Conservation (phyloP, 2,797 vertebrate genomes). For the Sebastes flavidus region DNA sequence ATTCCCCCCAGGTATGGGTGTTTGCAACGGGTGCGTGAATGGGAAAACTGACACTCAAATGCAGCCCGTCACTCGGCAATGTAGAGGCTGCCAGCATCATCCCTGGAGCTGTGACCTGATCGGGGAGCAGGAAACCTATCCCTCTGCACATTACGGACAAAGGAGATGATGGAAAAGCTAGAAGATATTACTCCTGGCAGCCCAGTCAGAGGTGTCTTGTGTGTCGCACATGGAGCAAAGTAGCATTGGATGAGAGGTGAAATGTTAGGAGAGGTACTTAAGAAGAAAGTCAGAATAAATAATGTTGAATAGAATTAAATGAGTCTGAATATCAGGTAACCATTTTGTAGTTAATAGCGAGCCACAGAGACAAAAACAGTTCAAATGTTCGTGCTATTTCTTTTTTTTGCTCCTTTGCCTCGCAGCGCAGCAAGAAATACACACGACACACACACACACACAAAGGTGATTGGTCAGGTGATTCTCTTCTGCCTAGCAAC, state of each 20-base stretch:
- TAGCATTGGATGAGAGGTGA: neutral
- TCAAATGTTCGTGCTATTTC: neutral
- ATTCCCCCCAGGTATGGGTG: neutral
- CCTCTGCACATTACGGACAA: slow-evolving; percentile 15
- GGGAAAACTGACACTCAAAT: slow-evolving; percentile 17
- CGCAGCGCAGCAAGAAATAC: neutral
- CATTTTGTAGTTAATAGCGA: neutral
- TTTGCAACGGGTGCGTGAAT: neutral
- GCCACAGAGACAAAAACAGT: neutral
- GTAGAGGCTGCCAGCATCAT: slow-evolving; percentile 1
- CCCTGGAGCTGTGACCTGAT: slow-evolving; percentile 20
- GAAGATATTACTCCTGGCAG: slow-evolving; percentile 8
- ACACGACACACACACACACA: neutral
- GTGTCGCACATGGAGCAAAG: neutral
- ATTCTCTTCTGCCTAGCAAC: slow-evolving; percentile 22
- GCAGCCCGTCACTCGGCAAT: neutral
- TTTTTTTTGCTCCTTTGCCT: neutral
- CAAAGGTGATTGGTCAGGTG: neutral
- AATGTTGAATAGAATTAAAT: neutral
- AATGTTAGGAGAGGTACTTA: neutral
- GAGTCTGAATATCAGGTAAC: neutral
- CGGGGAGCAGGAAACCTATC: neutral
- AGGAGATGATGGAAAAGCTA: slow-evolving; percentile 6
- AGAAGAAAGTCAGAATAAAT: neutral
- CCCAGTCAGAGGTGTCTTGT: neutral